Evolutionary conservation across 2,888 invertebrate species (phyloP).

Genomic region (Gastrophysa polygoni): DNA sequence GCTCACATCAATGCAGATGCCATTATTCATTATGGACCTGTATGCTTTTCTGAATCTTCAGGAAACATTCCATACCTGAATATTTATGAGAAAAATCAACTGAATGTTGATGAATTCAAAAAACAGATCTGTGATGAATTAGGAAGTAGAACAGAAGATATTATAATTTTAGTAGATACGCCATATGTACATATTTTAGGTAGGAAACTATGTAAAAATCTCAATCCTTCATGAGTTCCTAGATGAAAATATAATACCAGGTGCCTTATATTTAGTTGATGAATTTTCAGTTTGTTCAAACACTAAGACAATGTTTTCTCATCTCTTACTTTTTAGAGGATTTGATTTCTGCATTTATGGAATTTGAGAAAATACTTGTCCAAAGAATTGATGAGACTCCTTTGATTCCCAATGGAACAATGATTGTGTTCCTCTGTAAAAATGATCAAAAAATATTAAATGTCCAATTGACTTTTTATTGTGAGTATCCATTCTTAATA

Average conservation of each 20-base stretch:
- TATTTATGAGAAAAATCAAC: conserved; percentile 68
- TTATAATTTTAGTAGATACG: conserved; percentile 72
- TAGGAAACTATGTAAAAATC: too few species aligned
- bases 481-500: conserved; percentile 19
- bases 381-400: conserved; percentile 36
- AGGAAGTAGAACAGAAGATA: conserved; percentile 52
- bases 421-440: conserved; percentile 62
- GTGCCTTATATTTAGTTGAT: too few species aligned
- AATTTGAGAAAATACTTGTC: conserved; percentile 24
- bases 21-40: conserved; percentile 89
- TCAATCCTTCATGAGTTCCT: too few species aligned
- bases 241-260: too few species aligned
- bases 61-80: conserved; percentile 76
- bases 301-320: too few species aligned
- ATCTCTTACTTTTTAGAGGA: conserved; percentile 21
- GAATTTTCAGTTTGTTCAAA: too few species aligned
- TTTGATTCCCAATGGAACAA: conserved; percentile 50
- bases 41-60: conserved; percentile 79
- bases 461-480: conserved; percentile 56
- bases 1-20: conserved; percentile 86
- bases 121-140: conserved; percentile 51
- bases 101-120: conserved; percentile 61
- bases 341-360: conserved; percentile 17
- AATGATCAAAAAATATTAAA: conserved; percentile 62
- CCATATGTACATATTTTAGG: conserved; percentile 69